phyloP scores from a whole-genome alignment of 2,113 vertebrate species.

The Eurypyga helias region DNA sequence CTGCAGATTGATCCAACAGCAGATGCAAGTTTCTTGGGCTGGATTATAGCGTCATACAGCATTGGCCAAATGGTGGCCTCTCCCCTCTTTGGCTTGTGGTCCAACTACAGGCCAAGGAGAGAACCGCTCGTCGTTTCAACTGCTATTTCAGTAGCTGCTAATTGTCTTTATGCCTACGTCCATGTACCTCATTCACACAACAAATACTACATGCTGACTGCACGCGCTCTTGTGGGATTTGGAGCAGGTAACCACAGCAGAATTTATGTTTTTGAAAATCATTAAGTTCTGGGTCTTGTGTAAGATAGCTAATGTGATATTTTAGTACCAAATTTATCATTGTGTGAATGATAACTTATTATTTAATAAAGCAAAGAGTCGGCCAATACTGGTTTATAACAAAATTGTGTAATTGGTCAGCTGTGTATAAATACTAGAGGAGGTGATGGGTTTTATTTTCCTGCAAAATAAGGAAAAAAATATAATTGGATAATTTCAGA shows the following conservation, averaged over 20 bases:
- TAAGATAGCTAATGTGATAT: rapidly evolving
- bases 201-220: conserved; percentile 90
- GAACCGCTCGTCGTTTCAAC: conserved; percentile 90
- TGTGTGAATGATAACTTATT: neutral
- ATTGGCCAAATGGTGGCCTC: conserved; percentile 95
- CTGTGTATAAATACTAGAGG: neutral
- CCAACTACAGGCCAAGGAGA: conserved; percentile 88
- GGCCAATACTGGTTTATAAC: neutral
- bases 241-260: conserved; percentile 88
- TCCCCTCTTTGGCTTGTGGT: conserved; percentile 93
- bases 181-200: conserved; percentile 84
- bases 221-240: conserved; percentile 90
- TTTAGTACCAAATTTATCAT: neutral
- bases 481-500: neutral
- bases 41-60: conserved; percentile 95
- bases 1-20: conserved; percentile 86
- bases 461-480: neutral
- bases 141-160: conserved; percentile 88
- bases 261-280: neutral
- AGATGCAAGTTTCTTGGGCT: conserved; percentile 91
- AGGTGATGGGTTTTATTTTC: neutral
- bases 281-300: rapidly evolving
- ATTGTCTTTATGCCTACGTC: conserved; percentile 91
- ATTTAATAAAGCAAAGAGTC: neutral
- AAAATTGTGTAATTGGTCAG: neutral